These are phyloP conservation scores for Falco berigora DNA, from an alignment of 2,797 vertebrate genomes.

Conservation along the genomic window DNA sequence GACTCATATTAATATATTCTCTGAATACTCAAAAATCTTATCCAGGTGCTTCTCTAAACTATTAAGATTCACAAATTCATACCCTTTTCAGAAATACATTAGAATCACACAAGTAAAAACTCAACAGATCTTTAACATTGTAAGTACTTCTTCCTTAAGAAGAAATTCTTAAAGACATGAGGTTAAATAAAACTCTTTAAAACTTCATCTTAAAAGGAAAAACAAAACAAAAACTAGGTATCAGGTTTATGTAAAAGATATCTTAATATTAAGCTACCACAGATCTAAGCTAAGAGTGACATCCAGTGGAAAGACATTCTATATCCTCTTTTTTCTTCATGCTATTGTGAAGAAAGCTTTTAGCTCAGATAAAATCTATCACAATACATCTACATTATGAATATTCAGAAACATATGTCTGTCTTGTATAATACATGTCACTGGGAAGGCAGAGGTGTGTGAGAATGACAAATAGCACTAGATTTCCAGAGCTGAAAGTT, in stretches of 20 bases:
- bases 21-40: background rate
- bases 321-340: background rate
- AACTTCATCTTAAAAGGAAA: background rate
- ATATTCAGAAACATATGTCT: background rate
- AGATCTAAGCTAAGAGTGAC: slow-evolving; percentile 50
- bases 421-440: background rate
- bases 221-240: background rate
- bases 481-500: background rate
- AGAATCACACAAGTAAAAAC: background rate
- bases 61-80: background rate
- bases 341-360: background rate
- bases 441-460: background rate
- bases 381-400: background rate
- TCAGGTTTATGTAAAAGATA: background rate
- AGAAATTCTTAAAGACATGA: background rate
- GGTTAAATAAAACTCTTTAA: background rate
- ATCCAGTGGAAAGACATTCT: slow-evolving; percentile 54
- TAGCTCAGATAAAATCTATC: background rate
- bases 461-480: background rate
- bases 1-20: background rate
- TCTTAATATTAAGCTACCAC: background rate
- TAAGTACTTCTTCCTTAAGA: background rate
- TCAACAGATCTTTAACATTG: background rate
- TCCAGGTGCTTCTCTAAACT: background rate
- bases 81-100: background rate